phyloP scores from a whole-genome alignment of 2,113 vertebrate genomes.

The Bujurquina vittata region DNA sequence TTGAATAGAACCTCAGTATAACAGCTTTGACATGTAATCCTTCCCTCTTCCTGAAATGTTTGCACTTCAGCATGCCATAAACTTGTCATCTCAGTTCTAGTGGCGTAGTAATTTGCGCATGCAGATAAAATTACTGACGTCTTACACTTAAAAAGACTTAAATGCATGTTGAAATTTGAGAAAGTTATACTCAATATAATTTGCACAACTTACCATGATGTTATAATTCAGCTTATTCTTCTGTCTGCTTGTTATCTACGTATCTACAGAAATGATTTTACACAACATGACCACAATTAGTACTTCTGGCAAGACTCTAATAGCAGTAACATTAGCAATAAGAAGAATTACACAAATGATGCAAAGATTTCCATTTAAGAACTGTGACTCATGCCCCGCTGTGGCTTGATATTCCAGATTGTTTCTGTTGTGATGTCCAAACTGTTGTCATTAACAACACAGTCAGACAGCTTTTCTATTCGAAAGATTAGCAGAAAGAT shows the following conservation, averaged over 20 bases:
- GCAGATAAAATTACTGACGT: constrained; percentile 1
- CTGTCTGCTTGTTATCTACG: constrained; percentile 3
- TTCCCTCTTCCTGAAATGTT: constrained; percentile 33
- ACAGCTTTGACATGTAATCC: constrained; percentile 39
- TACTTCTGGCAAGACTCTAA: not conserved
- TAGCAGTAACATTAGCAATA: constrained; percentile 1
- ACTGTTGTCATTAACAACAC: not conserved
- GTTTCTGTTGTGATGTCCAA: not conserved
- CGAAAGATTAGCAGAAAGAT: not conserved
- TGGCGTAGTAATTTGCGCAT: constrained; percentile 40
- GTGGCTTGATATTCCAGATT: not conserved
- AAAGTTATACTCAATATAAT: not conserved
- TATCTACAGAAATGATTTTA: constrained; percentile 3
- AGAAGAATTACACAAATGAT: not conserved
- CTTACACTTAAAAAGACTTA: constrained; percentile 20
- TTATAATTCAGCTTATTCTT: not conserved
- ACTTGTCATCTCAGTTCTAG: constrained; percentile 54
- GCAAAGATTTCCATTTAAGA: not conserved
- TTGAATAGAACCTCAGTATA: constrained; percentile 28
- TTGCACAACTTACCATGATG: not conserved
- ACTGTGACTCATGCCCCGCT: not conserved
- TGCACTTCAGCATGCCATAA: constrained; percentile 59
- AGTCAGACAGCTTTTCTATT: not conserved
- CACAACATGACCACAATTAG: constrained; percentile 7
- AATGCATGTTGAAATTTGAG: constrained; percentile 11